A percentile compares a stretch with the other conserved stretches of the same genome.
phyloP scores from a whole-genome alignment of 2,888 invertebrate genomes.

The Aricia artaxerxes region DNA sequence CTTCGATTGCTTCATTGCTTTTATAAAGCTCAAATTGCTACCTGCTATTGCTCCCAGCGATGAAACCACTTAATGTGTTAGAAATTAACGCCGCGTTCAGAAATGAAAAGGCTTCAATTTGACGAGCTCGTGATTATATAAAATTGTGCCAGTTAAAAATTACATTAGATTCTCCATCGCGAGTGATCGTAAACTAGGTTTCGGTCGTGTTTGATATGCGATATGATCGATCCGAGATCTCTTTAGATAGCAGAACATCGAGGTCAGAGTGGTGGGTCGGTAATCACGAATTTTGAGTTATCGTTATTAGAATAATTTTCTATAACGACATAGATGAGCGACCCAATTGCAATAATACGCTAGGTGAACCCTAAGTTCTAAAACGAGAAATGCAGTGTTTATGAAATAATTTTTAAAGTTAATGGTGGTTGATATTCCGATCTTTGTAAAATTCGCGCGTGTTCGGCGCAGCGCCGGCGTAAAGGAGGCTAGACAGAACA shows the following conservation, averaged over 20 bases:
- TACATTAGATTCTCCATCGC: constrained; percentile 40
- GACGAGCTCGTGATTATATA: constrained; percentile 27
- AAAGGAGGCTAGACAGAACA: no score
- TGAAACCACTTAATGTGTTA: constrained; percentile 14
- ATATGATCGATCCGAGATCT: constrained; percentile 59
- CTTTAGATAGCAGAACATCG: constrained; percentile 61
- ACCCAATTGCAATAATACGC: not conserved
- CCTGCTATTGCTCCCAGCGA: not conserved
- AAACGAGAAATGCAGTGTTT: not conserved
- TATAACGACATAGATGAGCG: constrained; percentile 13
- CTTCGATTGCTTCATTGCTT: constrained; percentile 7
- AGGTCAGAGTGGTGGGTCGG: constrained; percentile 54
- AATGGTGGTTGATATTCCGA: no score
- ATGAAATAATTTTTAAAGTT: not conserved
- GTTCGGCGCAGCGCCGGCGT: no score
- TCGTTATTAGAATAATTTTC: constrained; percentile 24
- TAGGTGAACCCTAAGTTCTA: not conserved
- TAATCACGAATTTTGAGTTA: constrained; percentile 38
- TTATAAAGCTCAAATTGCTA: not conserved
- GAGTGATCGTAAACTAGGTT: constrained; percentile 47
- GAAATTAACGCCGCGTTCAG: not conserved
- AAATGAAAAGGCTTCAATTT: constrained; percentile 28
- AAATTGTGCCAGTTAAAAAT: constrained; percentile 31
- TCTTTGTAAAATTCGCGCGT: no score
- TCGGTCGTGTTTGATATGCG: constrained; percentile 55